These are phyloP conservation scores for Penaeus japonicus DNA, from an alignment of 1,140 invertebrate species.

Conservation along the genomic window DNA sequence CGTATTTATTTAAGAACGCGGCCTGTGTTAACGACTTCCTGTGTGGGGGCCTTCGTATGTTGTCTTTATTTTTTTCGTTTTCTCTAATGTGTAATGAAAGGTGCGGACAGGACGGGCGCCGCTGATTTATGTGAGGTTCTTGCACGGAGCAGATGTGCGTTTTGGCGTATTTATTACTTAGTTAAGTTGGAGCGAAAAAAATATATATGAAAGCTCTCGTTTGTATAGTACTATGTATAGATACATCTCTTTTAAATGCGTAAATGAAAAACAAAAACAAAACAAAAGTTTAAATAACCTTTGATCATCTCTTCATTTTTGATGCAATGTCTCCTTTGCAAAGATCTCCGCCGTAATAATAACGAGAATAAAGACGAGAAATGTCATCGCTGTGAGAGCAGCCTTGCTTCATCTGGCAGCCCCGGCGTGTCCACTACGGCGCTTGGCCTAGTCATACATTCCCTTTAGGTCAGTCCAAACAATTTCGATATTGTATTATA, in stretches of 20 bases:
- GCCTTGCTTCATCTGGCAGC: not conserved
- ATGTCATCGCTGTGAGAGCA: not conserved
- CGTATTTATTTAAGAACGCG: not conserved
- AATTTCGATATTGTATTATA: slow-evolving; percentile 24
- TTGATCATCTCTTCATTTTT: no score
- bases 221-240: no score
- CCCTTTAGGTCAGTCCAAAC: slow-evolving; percentile 27
- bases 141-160: not conserved
- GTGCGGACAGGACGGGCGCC: not conserved
- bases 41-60: not conserved
- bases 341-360: no score
- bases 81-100: slow-evolving; percentile 25
- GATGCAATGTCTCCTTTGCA: no score
- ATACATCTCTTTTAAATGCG: no score
- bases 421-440: no score
- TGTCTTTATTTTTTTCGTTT: not conserved
- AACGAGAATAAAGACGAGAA: not conserved
- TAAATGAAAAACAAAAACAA: no score
- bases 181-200: not conserved
- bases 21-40: not conserved
- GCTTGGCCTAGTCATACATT: not conserved
- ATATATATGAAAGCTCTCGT: no score
- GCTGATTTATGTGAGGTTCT: slow-evolving; percentile 1
- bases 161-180: not conserved
- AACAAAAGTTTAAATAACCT: no score